Evolutionary conservation across 1,140 invertebrate species (phyloP), one percentile per base, ranked within the genome.

Genomic region (Nautilus pompilius): DNA sequence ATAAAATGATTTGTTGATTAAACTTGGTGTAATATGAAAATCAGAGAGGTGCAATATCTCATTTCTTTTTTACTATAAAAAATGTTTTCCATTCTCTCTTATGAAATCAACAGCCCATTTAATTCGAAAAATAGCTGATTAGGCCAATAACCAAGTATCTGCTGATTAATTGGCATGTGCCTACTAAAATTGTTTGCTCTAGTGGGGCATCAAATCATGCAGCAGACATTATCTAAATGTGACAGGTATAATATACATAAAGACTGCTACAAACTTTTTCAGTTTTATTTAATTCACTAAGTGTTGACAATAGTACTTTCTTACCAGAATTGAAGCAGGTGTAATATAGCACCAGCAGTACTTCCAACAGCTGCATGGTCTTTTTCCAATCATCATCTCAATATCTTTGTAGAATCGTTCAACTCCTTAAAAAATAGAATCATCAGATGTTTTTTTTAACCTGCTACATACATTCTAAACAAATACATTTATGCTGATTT

Each of bases 261-360:
- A 15, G 36, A 41, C n/a, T 13, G 36, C n/a, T 41, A 1, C n/a
- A n/a, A 15, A 13, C 13, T n/a, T 15, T 41, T 41, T 15, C 36
- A 41, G n/a, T 1, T 41, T 13, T 15, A 15, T 41, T 15, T 41
- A n/a, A n/a, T n/a, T n/a, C n/a, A n/a, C n/a, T n/a, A n/a, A n/a
- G n/a, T n/a, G n/a, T n/a, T n/a, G n/a, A n/a, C n/a, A 49, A 15
- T 20, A 49, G 24, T 20, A 3, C 17, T 1, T 26, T 74, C 76
- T 69, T 73, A 86, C 85, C 77, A 90, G 83, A 33, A 93, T 85
- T 15, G 90, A 86, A 10, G 87, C 84, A 13, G 91, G 91, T 2
- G 90, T 92, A 36, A 93, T 84, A 22, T 88, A 84, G 59, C 88
- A 88, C 91, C 91, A 93, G 87, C 91, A 90, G 65, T 87, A 84